Evolutionary conservation across 2,797 vertebrate species (phyloP).

Genomic region (Margarornis squamiger): DNA sequence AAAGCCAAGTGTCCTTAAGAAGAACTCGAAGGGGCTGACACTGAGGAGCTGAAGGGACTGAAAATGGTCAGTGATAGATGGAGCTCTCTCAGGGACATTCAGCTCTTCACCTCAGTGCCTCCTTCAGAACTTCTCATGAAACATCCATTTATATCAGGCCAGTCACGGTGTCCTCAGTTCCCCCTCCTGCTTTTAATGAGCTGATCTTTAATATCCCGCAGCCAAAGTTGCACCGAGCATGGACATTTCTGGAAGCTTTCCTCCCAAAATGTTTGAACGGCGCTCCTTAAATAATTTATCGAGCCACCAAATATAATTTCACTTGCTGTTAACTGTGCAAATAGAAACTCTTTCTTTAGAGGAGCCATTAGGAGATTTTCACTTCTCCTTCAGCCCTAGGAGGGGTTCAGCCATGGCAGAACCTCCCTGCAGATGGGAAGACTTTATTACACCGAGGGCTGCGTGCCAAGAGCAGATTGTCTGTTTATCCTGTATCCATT

Average conservation of each 20-base stretch:
- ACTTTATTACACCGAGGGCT: conserved; percentile 29
- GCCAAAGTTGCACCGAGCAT: neutral
- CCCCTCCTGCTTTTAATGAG: conserved; percentile 7
- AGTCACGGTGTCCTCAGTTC: neutral
- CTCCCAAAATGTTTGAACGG: neutral
- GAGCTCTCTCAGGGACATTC: neutral
- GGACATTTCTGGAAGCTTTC: neutral
- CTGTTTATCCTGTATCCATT: conserved; percentile 72
- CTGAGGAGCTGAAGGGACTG: neutral
- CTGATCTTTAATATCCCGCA: neutral
- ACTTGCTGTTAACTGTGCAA: neutral
- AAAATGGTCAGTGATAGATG: neutral
- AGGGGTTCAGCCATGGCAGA: conserved; percentile 12
- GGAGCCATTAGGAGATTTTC: neutral
- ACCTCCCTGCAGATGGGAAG: conserved; percentile 23
- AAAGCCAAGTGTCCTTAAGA: fast-evolving
- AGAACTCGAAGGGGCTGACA: neutral
- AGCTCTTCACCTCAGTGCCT: neutral
- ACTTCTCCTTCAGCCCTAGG: neutral
- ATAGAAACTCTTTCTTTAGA: conserved; percentile 1
- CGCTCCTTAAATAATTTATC: neutral
- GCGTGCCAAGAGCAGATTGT: conserved; percentile 69
- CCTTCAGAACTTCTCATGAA: neutral
- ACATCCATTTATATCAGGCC: neutral
- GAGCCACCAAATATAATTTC: neutral